Base-by-base conservation (phyloP, 2,113 vertebrate species). In the Bubo blakistoni region DNA sequence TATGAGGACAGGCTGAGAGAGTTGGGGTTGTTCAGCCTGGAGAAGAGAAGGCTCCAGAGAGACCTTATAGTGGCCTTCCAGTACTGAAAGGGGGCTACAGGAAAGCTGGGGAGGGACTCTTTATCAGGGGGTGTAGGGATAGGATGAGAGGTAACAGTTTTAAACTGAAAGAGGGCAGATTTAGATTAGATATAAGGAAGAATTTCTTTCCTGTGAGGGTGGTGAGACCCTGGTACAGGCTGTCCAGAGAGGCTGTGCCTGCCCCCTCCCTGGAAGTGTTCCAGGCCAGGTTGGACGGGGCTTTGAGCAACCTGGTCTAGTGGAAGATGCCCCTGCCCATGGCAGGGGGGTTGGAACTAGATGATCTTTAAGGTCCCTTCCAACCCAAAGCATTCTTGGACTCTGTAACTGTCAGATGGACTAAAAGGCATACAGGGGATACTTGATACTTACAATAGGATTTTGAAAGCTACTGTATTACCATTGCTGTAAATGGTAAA, bases 311-410 rank as follows among this genome's bases (percentile, higher is more conserved):
- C 21, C 18, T 61, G 36, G 2, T 7, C 7, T 36, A 4, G 22
- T 8, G 10, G 25, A 25, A 63, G 14, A 3, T 30, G 34, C 30
- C 21, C 30, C 27, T 38, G 51, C 2, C 19, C 1, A 1, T 2
- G 46, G 46, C 36, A 77, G 11, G 1, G 18, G 26, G 8, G 1
- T 10, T 58, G 46, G 24, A 38, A 52, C 7, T 11, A 7, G 9
- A 14, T 21, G 13, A 6, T 24, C 14, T 83, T 66, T 32, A 42
- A 26, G 20, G 20, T 76, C 11, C 13, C 13, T 58, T 83, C 76
- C 55, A 44, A 38, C 3, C 4, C 40, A 81, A 62, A 15, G 13
- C 40, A 21, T 54, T 18, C 34, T 63, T 4, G 32, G 19, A 25
- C 27, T 36, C 57, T 52, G 2, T 4, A 47, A 52, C 27, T 7